phyloP scores from a whole-genome alignment of 2,113 vertebrate genomes.

The Jacana jacana region DNA sequence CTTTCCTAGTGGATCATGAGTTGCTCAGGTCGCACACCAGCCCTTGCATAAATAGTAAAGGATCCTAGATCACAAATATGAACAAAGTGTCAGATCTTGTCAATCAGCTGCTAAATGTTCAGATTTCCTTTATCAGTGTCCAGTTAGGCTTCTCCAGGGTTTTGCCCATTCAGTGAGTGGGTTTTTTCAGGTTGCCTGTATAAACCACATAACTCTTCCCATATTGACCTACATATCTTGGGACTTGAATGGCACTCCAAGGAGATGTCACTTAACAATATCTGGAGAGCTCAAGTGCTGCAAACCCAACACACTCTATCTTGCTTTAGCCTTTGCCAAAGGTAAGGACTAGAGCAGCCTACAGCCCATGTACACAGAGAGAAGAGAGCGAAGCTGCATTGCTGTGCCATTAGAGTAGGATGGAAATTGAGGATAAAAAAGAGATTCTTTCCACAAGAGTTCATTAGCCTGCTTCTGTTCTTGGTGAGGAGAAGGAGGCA shows the following conservation, averaged over 20 bases:
- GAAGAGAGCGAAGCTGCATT: neutral
- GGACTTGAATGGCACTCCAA: neutral
- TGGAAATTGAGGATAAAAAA: neutral
- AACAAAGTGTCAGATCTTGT: neutral
- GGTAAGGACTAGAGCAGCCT: neutral
- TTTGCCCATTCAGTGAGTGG: rapidly evolving
- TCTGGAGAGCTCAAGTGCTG: neutral
- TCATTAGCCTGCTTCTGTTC: neutral
- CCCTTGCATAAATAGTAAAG: neutral
- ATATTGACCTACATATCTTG: rapidly evolving
- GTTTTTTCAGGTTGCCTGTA: neutral
- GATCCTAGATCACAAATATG: neutral
- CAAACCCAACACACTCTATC: neutral
- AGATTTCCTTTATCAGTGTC: neutral
- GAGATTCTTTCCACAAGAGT: neutral
- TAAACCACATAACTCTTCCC: neutral
- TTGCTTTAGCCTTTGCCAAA: neutral
- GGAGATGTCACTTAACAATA: neutral
- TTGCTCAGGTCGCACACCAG: neutral
- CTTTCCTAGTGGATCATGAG: rapidly evolving
- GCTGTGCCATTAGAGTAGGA: neutral
- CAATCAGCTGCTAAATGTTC: neutral
- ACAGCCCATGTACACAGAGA: rapidly evolving
- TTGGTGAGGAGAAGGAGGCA: neutral
- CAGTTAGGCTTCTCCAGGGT: neutral